These are phyloP conservation scores for Holotrichia oblita DNA, from an alignment of 1,140 invertebrate genomes.

Conservation along the genomic window DNA sequence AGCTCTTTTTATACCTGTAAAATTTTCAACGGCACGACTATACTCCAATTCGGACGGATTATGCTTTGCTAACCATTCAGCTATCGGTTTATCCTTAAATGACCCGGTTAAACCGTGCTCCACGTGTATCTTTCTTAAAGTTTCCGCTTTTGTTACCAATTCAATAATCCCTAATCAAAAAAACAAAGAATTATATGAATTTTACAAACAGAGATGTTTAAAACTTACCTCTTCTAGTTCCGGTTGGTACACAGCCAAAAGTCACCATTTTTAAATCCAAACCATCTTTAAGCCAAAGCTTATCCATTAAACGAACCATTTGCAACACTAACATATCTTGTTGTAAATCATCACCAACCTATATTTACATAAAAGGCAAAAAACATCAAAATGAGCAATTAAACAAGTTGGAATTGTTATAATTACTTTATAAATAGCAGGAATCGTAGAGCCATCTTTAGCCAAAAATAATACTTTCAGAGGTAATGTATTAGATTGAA, in stretches of 20 bases:
- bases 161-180: constrained; percentile 88
- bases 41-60: constrained; percentile 98
- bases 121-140: constrained; percentile 92
- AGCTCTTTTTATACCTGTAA: too few relatives aligned
- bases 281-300: constrained; percentile 93
- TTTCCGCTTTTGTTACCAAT: constrained; percentile 96
- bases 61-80: constrained; percentile 97
- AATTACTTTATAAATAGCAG: constrained; percentile 92
- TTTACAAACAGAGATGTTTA: background rate
- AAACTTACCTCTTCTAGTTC: constrained; percentile 75
- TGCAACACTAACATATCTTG: constrained; percentile 98
- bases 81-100: constrained; percentile 96
- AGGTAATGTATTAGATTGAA: constrained; percentile 95
- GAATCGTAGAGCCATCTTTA: constrained; percentile 80
- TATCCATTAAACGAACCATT: constrained; percentile 96
- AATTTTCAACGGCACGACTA: constrained; percentile 88
- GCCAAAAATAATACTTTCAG: constrained; percentile 94
- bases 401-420: background rate
- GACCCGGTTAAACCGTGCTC: constrained; percentile 94
- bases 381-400: background rate
- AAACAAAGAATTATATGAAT: background rate
- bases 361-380: constrained; percentile 21
- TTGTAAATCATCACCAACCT: constrained; percentile 97
- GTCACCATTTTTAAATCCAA: constrained; percentile 97
- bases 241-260: constrained; percentile 93